Base-by-base conservation (phyloP, 2,113 vertebrate species). In the Chrysemys picta region DNA sequence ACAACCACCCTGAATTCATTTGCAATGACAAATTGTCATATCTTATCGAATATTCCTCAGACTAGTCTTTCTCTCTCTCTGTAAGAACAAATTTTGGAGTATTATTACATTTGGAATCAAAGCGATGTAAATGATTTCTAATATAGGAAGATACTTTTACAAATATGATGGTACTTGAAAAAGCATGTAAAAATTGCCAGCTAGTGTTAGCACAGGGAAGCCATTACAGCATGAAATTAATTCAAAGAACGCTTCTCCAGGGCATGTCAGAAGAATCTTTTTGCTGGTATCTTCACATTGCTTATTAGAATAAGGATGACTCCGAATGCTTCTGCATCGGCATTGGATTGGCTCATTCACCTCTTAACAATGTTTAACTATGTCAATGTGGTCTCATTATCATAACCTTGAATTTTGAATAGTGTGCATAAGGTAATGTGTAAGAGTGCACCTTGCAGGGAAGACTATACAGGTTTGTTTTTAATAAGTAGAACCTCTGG, bases 401-500 rank as follows among this genome's bases (percentile, higher is more conserved):
- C 94, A 93, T 94, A 94, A 97, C 83, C 88, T 97, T 97, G 94
- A 98, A 96, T 93, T 98, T 96, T 97, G 96, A 96, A 91, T 97
- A 93, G 38, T 62, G 42, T 88, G 72, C 86, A 54, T 95, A 97
- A 97, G 62, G 84, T 93, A 93, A 91, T 84, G 47, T 94, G 16
- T n/a, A 95, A 53, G 27, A 89, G 31, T 81, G 54, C 57, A 85
- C 49, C n/a, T 95, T 83, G 72, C 89, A 92, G 65, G 93, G 95
- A 93, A 81, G 50, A 81, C 31, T 83, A 89, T 90, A 56, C 9
- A 80, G 83, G 19, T 91, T 19, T 90, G 22, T 82, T 56, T 38
- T 17, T 93, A 80, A 82, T 81, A 87, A 90, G 57, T n/a, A 62
- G 17, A 8, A 47, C 87, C 47, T 87, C 25, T 22, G n/a, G 1